Percentiles rank a stretch among this genome's conserved stretches.
Conservation (phyloP, 2,113 vertebrate species). For the Chroicocephalus ridibundus region DNA sequence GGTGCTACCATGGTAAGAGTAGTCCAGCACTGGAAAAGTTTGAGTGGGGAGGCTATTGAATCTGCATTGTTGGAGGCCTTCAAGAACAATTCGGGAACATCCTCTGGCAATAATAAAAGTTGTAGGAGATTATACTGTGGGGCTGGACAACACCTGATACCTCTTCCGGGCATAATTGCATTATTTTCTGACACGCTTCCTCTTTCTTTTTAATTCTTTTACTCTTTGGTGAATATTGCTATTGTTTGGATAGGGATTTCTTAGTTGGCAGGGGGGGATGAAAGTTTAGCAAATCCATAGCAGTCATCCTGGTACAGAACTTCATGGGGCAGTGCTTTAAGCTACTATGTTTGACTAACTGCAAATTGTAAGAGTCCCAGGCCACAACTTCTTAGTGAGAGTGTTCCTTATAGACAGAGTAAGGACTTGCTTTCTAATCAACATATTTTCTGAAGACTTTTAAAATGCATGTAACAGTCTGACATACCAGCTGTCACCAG, state of each 20-base stretch:
- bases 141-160: neutral
- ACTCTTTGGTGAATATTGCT: neutral
- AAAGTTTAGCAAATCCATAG: neutral
- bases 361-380: neutral
- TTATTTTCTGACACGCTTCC: neutral
- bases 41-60: neutral
- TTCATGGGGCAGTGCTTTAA: neutral
- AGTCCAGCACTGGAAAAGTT: neutral
- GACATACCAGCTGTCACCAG: conserved; percentile 55
- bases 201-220: neutral
- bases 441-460: conserved; percentile 29
- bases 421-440: conserved; percentile 17
- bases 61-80: neutral
- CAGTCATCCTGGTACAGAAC: neutral
- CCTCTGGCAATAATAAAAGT: neutral
- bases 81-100: neutral
- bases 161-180: neutral
- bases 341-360: neutral
- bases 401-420: neutral
- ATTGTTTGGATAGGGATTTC: neutral
- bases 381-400: neutral
- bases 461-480: conserved; percentile 30
- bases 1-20: neutral
- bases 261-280: rapidly evolving
- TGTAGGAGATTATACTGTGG: neutral